A percentile compares a stretch with the other conserved stretches of the same genome.
Conservation (phyloP, 2,888 invertebrate species). For the Phragmatobia fuliginosa region DNA sequence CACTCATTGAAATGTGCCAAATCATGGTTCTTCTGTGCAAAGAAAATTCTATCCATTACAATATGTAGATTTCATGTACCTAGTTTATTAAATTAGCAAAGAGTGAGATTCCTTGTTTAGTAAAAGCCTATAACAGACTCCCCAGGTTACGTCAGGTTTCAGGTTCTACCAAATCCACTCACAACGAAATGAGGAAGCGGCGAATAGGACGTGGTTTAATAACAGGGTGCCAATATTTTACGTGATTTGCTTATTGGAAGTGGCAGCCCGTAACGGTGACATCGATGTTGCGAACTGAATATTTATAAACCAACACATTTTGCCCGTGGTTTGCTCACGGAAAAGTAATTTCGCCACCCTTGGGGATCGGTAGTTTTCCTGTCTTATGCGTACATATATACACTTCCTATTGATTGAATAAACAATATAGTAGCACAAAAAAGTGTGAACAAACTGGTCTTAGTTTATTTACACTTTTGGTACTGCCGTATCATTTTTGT, state of each 20-base stretch:
- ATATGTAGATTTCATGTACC: background rate
- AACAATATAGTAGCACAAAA: too few relatives aligned
- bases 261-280: background rate
- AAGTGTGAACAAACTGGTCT: too few relatives aligned
- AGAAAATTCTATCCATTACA: too few relatives aligned
- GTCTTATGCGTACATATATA: too few relatives aligned
- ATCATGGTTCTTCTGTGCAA: too few relatives aligned
- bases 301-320: background rate
- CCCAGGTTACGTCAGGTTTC: background rate
- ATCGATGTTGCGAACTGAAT: background rate
- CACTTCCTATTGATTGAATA: too few relatives aligned
- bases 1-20: too few relatives aligned
- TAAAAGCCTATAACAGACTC: background rate
- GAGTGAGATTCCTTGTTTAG: background rate
- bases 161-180: background rate
- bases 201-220: background rate
- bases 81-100: background rate
- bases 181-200: background rate
- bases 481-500: too few relatives aligned
- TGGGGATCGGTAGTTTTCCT: background rate
- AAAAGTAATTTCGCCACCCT: background rate
- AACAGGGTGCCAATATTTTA: conserved; percentile 1
- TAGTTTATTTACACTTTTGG: too few relatives aligned
- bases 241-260: conserved; percentile 2
- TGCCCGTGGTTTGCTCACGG: background rate